These are phyloP conservation scores for Entelurus aequoreus DNA, from an alignment of 2,113 vertebrate genomes.

Conservation along the genomic window DNA sequence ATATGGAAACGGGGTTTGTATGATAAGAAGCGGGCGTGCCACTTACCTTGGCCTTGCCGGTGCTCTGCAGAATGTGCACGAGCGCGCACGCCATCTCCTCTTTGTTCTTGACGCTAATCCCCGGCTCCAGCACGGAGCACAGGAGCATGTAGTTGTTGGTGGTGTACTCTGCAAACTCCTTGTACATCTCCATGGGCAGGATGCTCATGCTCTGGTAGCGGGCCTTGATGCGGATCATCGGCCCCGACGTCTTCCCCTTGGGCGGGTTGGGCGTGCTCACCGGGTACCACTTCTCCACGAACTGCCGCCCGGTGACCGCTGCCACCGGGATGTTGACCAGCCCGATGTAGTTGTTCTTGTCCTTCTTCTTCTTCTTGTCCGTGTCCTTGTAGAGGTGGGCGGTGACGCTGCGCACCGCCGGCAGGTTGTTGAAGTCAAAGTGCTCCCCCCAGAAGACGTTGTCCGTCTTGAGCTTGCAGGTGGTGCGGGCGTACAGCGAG, in stretches of 20 bases:
- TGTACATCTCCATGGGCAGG: conserved; percentile 98
- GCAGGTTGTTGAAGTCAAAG: conserved; percentile 98
- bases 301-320: conserved; percentile 87
- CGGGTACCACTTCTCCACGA: conserved; percentile 95
- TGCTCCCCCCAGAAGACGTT: conserved; percentile 99
- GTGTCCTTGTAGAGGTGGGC: conserved; percentile 97
- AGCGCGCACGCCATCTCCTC: conserved; percentile 96
- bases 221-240: conserved; percentile 94
- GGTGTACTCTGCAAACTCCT: conserved; percentile 97
- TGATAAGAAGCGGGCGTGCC: no score
- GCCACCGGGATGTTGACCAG: conserved; percentile 84
- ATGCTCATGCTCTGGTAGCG: conserved; percentile 98
- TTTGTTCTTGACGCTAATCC: conserved; percentile 96
- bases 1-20: no score
- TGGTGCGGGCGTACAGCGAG: conserved; percentile 94
- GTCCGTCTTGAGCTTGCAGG: conserved; percentile 97
- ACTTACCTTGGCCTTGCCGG: conserved; percentile 95
- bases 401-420: conserved; percentile 81
- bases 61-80: conserved; percentile 98
- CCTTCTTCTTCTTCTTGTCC: conserved; percentile 98
- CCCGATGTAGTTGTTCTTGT: conserved; percentile 95
- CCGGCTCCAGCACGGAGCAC: conserved; percentile 90
- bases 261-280: conserved; percentile 84
- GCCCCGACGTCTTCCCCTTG: conserved; percentile 86
- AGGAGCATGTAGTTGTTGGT: conserved; percentile 97